Base-by-base conservation (phyloP, 1,140 invertebrate genomes). In the Drosophila sulfurigaster region DNA sequence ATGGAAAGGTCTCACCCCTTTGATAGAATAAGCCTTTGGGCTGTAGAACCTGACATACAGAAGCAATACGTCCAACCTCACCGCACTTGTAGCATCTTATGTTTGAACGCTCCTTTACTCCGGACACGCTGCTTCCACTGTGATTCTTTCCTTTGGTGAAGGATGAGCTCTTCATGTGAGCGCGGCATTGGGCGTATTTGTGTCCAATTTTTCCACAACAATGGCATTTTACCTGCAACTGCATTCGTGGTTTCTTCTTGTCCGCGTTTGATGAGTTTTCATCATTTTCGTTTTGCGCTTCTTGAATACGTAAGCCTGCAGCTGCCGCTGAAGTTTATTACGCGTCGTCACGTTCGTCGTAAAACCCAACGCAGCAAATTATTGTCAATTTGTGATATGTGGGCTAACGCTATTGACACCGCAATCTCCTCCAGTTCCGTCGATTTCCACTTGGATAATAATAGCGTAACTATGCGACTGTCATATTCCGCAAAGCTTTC, bases 331-430 rank as follows among this genome's bases (percentile, higher is more conserved):
- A n/a, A n/a, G n/a, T n/a, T n/a, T n/a, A n/a, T n/a, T n/a, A n/a
- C n/a, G n/a, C n/a, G n/a, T n/a, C n/a, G n/a, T n/a, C n/a, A n/a
- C n/a, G n/a, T n/a, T n/a, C n/a, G 28, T 69, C n/a, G 54, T 69
- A 60, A 69, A 7, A 69, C 15, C 66, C 54, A 69, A 30, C 66
- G 57, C 48, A 43, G 52, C 57, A 69, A 60, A 43, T n/a, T 43
- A 43, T 43, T 43, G n/a, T 43, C 11, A 13, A 43, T 43, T 43
- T 43, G 41, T 43, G 41, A 13, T 1, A 43, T 43, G 41, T 43
- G n/a, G n/a, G 41, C 41, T 13, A 43, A 43, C 41, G n/a, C 16
- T 60, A 60, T 46, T 13, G 57, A 60, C 11, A 69, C 67, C 3
- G 57, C 57, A n/a, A 69, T 69, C 30, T 69, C 67, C 25, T 69